Base-by-base conservation (phyloP, 2,113 vertebrate genomes). In the Pholis gunnellus region DNA sequence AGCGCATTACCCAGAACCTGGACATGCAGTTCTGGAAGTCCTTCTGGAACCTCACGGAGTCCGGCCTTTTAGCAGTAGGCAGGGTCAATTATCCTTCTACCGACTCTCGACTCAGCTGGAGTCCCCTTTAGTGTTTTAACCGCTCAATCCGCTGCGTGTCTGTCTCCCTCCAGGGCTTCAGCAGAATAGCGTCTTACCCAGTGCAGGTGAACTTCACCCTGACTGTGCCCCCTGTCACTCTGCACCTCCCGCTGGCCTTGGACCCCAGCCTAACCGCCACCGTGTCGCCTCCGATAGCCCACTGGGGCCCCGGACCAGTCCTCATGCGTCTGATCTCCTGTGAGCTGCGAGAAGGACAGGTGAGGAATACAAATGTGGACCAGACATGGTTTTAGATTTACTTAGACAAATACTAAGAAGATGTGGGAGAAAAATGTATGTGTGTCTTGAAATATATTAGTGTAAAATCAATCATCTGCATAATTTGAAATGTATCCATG, bases 1-100 rank as follows among this genome's bases (percentile, higher is more conserved):
- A 98, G 63, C 95, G 97, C 50, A 96, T 98, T 27, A 97, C 95
- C 13, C 97, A 97, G 90, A 97, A 97, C 84, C 91, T 97, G 88
- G 96, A 98, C 1, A 91, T 97, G 83, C 95, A 96, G 56, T 98
- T 98, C 85, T 98, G 97, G 97, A 98, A 98, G 87, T 94, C 94
- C 42, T 98, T 98, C 95, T 98, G 97, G 97, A 98, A 98, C 79
- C 92, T 98, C 84, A 98, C 97, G 0, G 97, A 98, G 91, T 97
- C 95, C 0, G 96, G 96, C 75, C 84, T 98, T 78, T 81, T 98
- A 29, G 92, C 97, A 82, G 97, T 98, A 92, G 76, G 92, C 84
- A 79, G 83, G 75, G 79, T 76, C 80, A 80, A 46, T 27, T 34
- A 22, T 63, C 67, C 20, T 17, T 48, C 9, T 1, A 5, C n/a